phyloP scores from a whole-genome alignment of 1,140 invertebrate genomes.

The Drosophila lini region DNA sequence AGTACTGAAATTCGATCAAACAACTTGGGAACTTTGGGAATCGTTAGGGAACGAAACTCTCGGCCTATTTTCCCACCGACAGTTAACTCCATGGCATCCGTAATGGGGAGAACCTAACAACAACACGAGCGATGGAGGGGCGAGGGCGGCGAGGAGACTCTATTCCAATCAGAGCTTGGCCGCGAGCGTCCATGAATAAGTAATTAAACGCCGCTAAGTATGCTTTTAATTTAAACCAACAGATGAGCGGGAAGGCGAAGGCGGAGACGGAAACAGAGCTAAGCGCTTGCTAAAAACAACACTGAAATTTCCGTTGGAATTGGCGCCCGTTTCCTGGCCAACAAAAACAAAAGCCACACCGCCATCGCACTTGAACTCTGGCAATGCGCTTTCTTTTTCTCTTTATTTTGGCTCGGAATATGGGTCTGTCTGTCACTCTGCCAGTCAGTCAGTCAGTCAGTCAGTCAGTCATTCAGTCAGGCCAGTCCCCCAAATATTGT shows the following conservation, averaged over 20 bases:
- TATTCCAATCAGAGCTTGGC: conserved; percentile 36
- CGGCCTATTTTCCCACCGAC: conserved; percentile 44
- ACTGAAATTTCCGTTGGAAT: conserved; percentile 46
- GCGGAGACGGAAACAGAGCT: conserved; percentile 16
- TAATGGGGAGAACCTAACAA: conserved; percentile 26
- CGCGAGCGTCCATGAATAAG: conserved; percentile 59
- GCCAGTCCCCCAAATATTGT: conserved; percentile 23
- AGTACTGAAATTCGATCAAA: conserved; percentile 73
- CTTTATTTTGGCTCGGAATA: conserved; percentile 21
- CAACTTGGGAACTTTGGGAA: conserved; percentile 45
- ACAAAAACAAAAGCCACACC: conserved; percentile 13
- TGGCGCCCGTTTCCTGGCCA: conserved; percentile 25
- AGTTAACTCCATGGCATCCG: conserved; percentile 73
- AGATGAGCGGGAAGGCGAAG: conserved; percentile 11
- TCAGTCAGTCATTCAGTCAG: conserved; percentile 12
- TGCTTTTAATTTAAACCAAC: conserved; percentile 68
- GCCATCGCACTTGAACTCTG: conserved; percentile 54
- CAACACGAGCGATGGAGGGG: conserved; percentile 4
- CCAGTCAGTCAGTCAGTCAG: conserved; percentile 32
- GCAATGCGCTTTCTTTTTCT: conserved; percentile 59
- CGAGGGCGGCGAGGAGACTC: background rate
- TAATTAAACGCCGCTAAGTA: conserved; percentile 75
- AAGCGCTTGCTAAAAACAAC: conserved; percentile 41
- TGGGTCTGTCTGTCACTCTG: conserved; percentile 41
- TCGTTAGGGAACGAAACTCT: conserved; percentile 34